Evolutionary conservation across 2,888 invertebrate genomes (phyloP), one percentile per base, ranked within the genome.

Genomic region (Ennomos fuscantarius): DNA sequence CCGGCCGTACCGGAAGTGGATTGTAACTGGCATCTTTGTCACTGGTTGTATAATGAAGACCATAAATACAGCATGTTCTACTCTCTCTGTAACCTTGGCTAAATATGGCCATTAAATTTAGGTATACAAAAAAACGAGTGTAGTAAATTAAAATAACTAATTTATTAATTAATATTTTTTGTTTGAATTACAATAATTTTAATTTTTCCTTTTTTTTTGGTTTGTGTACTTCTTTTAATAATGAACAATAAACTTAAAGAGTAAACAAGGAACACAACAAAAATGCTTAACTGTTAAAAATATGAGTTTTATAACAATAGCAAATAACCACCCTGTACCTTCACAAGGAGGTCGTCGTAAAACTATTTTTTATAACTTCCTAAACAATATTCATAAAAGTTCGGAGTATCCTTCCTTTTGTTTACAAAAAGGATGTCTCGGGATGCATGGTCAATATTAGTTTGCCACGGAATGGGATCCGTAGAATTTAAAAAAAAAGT

Each of bases 1-100:
- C 59, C 60, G 53, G 41, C 50, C 44, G 32, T 9, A 73, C 68
- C 83, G 84, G 85, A 85, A 81, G 81, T 76, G 74, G 73, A 79
- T 77, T 77, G 81, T 82, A 84, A 77, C 75, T 65, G 63, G 48
- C 49, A 41, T 54, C 60, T 62, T 63, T 65, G 65, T 63, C 47
- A 61, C 11, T 50, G 50, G 47, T 61, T 57, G 55, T 49, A 60
- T 60, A 60, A 59, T 52, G 46, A 58, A 59, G 24, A 31, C 32
- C 9, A n/a, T 44, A 40, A 35, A n/a, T 41, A 65, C 51, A 62
- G 63, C 37, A 2, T 60, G 60, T 13, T 44, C 32, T 1, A 35
- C 3, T 33, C 1, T 33, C 1, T 24, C 1, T 2, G 8, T 24
- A 15, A 8, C 36, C 15, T 50, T 24, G 31, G 35, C 6, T 24